Conservation (phyloP, 2,888 invertebrate species). For the Isoperla grammatica region DNA sequence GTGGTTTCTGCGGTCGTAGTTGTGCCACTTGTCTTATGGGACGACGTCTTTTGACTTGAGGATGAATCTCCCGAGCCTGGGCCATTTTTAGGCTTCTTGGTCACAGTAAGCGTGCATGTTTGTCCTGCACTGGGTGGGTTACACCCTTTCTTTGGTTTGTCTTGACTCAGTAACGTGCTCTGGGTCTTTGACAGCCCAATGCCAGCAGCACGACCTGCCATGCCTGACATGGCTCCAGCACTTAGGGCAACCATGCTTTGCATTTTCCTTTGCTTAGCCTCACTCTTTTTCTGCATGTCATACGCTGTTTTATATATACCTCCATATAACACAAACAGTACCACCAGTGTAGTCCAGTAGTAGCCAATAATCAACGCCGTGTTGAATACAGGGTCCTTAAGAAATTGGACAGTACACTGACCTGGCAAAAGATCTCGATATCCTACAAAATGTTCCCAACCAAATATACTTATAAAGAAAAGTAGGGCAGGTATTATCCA, state of each 20-base stretch:
- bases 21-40: slow-evolving; percentile 53
- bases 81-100: slow-evolving; percentile 11
- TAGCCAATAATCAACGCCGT: slow-evolving; percentile 92
- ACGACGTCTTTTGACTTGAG: slow-evolving; percentile 56
- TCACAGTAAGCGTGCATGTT: slow-evolving; percentile 20
- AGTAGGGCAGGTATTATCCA: slow-evolving; percentile 95
- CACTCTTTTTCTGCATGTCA: slow-evolving; percentile 95
- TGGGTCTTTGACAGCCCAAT: slow-evolving; percentile 77
- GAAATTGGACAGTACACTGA: slow-evolving; percentile 93
- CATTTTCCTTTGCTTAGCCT: slow-evolving; percentile 93
- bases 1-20: slow-evolving; percentile 50
- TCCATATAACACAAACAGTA: slow-evolving; percentile 91
- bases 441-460: slow-evolving; percentile 98
- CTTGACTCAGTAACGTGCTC: slow-evolving; percentile 61
- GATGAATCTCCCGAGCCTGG: slow-evolving; percentile 46
- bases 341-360: slow-evolving; percentile 95
- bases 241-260: slow-evolving; percentile 89
- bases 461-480: slow-evolving; percentile 97
- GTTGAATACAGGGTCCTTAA: slow-evolving; percentile 95
- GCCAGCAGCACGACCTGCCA: slow-evolving; percentile 83
- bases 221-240: slow-evolving; percentile 85
- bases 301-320: slow-evolving; percentile 97
- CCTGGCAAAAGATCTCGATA: slow-evolving; percentile 80
- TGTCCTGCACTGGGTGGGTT: neutral
- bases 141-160: slow-evolving; percentile 54